Conservation (phyloP, 2,888 invertebrate species). For the Drosophila colorata region DNA sequence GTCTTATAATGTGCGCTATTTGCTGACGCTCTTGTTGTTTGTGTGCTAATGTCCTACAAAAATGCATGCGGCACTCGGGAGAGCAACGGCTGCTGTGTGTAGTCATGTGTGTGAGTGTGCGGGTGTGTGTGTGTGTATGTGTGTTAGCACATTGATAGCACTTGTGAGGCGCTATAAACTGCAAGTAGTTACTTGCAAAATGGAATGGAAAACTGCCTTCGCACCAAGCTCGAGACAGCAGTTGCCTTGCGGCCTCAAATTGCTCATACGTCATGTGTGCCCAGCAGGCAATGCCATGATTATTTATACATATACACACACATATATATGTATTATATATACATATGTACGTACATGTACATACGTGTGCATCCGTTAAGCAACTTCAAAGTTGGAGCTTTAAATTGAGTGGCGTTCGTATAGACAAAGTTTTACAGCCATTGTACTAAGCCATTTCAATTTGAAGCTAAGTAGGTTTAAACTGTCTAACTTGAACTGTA, state of each 20-base stretch:
- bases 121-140: constrained; percentile 15
- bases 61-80: constrained; percentile 72
- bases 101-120: constrained; percentile 4
- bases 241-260: constrained; percentile 43
- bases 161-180: constrained; percentile 79
- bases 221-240: constrained; percentile 31
- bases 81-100: constrained; percentile 56
- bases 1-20: constrained; percentile 61
- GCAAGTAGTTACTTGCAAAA: constrained; percentile 73
- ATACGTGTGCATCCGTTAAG: constrained; percentile 3
- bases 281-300: constrained; percentile 36
- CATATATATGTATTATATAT: no score
- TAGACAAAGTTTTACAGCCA: constrained; percentile 44
- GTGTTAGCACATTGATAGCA: constrained; percentile 74
- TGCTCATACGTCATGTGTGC: constrained; percentile 62
- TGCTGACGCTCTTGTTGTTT: constrained; percentile 59
- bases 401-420: constrained; percentile 45
- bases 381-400: constrained; percentile 51
- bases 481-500: constrained; percentile 49
- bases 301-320: constrained; percentile 6
- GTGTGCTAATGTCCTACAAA: constrained; percentile 71
- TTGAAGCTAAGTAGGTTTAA: constrained; percentile 55
- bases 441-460: constrained; percentile 49
- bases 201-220: constrained; percentile 50
- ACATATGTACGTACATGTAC: not conserved